Evolutionary conservation across 2,888 invertebrate genomes (phyloP).

Genomic region (Spicauda simplicius): DNA sequence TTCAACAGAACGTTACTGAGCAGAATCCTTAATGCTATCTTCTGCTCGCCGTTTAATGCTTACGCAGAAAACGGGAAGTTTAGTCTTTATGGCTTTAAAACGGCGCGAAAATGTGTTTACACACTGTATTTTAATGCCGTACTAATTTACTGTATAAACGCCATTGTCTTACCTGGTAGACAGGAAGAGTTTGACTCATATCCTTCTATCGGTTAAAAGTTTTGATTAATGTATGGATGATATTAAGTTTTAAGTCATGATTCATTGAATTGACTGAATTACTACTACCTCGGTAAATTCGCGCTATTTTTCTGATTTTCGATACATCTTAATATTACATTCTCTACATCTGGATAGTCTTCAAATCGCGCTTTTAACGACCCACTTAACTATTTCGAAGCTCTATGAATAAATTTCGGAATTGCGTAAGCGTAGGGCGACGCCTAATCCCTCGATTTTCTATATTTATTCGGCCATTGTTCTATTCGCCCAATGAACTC

Average conservation of each 20-base stretch:
- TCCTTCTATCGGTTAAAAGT: neutral
- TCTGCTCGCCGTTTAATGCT: conserved; percentile 16
- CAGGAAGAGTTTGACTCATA: conserved; percentile 19
- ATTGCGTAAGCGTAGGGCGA: neutral
- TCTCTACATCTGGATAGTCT: neutral
- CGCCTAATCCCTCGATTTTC: conserved; percentile 19
- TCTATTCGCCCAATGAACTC: conserved; percentile 21
- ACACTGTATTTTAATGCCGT: conserved; percentile 4
- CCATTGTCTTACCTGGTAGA: conserved; percentile 3
- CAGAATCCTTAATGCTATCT: conserved; percentile 26
- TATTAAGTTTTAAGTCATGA: no score
- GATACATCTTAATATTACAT: neutral
- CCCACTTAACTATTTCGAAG: neutral
- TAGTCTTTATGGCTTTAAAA: conserved; percentile 9
- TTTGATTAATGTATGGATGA: no score
- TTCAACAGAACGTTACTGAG: conserved; percentile 8
- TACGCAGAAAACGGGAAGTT: conserved; percentile 30
- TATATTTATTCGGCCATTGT: conserved; percentile 26
- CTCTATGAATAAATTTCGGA: neutral
- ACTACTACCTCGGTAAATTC: no score
- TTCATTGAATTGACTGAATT: no score
- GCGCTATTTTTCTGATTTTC: no score
- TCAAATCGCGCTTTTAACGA: neutral
- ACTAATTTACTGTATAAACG: conserved; percentile 13
- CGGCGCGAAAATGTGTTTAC: conserved; percentile 21